Conservation (phyloP, 2,797 vertebrate species). For the Molossus alvarezi region DNA sequence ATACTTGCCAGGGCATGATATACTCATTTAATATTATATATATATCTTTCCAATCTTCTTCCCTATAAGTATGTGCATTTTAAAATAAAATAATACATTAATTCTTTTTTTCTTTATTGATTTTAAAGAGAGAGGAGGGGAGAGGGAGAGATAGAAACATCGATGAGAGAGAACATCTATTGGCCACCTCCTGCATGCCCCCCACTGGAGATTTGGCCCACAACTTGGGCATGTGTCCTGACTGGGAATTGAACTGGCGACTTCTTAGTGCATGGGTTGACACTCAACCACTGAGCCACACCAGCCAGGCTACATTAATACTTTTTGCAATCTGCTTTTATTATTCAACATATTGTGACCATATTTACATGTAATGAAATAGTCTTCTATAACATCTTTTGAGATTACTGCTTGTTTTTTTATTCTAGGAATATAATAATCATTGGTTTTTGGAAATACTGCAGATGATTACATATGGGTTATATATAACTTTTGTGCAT, state of each 20-base stretch:
- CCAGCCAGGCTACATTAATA: neutral
- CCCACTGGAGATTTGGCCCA: too few species aligned
- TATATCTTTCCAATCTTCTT: neutral
- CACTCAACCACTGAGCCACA: too few species aligned
- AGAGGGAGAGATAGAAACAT: too few species aligned
- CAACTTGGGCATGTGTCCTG: too few species aligned
- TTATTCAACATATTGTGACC: constrained; percentile 7
- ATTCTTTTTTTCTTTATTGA: too few species aligned
- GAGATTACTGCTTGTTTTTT: constrained; percentile 12
- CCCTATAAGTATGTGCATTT: neutral
- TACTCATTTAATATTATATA: constrained; percentile 9
- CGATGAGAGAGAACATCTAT: too few species aligned
- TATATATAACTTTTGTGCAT: neutral
- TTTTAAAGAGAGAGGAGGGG: too few species aligned
- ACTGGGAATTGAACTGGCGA: too few species aligned
- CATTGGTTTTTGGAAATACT: constrained; percentile 48
- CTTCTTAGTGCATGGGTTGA: too few species aligned
- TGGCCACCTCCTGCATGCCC: too few species aligned
- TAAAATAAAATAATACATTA: constrained; percentile 11
- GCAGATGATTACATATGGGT: neutral
- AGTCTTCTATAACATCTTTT: constrained; percentile 41
- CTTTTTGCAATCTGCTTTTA: neutral
- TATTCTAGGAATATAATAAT: constrained; percentile 11
- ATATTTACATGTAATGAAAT: neutral
- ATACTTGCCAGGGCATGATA: too few species aligned